Conservation (phyloP, 2,113 vertebrate genomes). For the Urocitellus parryii region DNA sequence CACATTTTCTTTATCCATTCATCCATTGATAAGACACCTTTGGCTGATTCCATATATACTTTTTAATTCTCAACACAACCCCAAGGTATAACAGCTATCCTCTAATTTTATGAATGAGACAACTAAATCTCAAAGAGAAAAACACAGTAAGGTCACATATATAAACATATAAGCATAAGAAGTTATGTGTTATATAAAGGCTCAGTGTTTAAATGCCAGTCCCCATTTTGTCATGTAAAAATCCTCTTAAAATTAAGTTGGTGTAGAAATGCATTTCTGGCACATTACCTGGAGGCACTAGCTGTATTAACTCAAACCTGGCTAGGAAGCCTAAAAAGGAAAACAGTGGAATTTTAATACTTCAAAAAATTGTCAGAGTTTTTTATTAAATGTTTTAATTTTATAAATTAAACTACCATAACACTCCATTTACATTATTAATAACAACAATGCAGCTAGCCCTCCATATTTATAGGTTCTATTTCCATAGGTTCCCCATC, state of each 20-base stretch:
- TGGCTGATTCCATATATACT: too few relatives aligned
- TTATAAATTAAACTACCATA: constrained; percentile 3
- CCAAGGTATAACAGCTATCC: too few relatives aligned
- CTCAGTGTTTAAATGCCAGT: constrained; percentile 5
- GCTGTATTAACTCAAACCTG: constrained; percentile 89
- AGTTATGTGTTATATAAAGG: neutral
- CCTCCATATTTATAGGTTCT: neutral
- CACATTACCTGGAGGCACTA: constrained; percentile 87
- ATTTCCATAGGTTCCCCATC: neutral
- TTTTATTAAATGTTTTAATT: constrained; percentile 42
- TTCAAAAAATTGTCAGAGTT: constrained; percentile 33
- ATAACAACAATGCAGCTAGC: neutral
- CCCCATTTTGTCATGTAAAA: neutral
- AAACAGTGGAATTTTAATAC: constrained; percentile 65
- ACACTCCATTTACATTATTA: neutral
- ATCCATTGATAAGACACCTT: too few relatives aligned
- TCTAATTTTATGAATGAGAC: too few relatives aligned
- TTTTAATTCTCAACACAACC: too few relatives aligned
- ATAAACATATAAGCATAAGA: neutral
- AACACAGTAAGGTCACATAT: neutral
- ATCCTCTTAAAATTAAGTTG: constrained; percentile 15
- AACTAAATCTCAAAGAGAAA: too few relatives aligned
- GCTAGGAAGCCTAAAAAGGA: constrained; percentile 85
- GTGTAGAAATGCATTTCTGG: constrained; percentile 59
- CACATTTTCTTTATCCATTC: too few relatives aligned